A percentile compares a stretch with the other conserved stretches of the same genome.
phyloP scores from a whole-genome alignment of 2,888 invertebrate species.

The Mamestra brassicae region DNA sequence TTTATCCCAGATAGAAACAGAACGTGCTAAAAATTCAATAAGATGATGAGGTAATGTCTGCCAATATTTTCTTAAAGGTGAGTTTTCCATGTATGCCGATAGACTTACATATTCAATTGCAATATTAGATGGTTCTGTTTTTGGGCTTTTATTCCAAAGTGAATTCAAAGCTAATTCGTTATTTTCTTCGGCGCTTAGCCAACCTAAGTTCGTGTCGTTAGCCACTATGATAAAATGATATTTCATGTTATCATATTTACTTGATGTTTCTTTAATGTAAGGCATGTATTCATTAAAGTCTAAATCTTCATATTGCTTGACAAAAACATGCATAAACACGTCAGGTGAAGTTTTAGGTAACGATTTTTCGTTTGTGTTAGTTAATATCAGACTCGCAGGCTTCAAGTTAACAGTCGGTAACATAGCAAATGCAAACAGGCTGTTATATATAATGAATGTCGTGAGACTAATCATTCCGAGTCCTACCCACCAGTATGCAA shows the following conservation, averaged over 20 bases:
- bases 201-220: slow-evolving; percentile 76
- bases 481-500: slow-evolving; percentile 84
- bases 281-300: slow-evolving; percentile 78
- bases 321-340: slow-evolving; percentile 82
- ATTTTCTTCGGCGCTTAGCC: slow-evolving; percentile 75
- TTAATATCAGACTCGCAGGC: slow-evolving; percentile 59
- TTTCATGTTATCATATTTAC: slow-evolving; percentile 76
- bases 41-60: slow-evolving; percentile 76
- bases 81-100: slow-evolving; percentile 78
- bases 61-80: slow-evolving; percentile 82
- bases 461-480: slow-evolving; percentile 82
- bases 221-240: slow-evolving; percentile 79
- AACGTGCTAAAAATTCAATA: slow-evolving; percentile 79
- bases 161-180: slow-evolving; percentile 82
- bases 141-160: slow-evolving; percentile 72
- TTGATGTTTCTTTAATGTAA: slow-evolving; percentile 76
- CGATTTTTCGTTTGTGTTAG: slow-evolving; percentile 41
- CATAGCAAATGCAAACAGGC: slow-evolving; percentile 76
- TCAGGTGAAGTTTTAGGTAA: slow-evolving; percentile 61
- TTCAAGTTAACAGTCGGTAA: slow-evolving; percentile 70
- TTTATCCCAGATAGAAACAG: slow-evolving; percentile 85
- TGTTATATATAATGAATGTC: slow-evolving; percentile 83
- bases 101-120: slow-evolving; percentile 76
- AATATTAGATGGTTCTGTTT: slow-evolving; percentile 68
- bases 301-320: slow-evolving; percentile 71